Percentiles rank a stretch among this genome's conserved stretches.
phyloP scores from a whole-genome alignment of 2,797 vertebrate species.

The Labeo calbasu region DNA sequence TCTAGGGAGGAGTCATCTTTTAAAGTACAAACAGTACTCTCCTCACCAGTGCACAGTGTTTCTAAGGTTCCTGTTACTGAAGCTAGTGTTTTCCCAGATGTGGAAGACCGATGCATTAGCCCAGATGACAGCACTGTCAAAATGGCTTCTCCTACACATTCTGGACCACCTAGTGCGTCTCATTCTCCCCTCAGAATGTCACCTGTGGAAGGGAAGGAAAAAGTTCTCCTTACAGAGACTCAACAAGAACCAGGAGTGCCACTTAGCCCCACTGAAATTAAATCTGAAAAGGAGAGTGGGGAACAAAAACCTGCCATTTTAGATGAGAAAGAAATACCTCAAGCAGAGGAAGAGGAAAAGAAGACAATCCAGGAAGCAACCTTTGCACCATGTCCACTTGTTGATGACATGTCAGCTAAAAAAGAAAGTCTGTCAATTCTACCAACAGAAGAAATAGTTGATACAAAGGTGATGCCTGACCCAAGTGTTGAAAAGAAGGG shows the following conservation, averaged over 20 bases:
- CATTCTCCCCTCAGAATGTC: slow-evolving; percentile 93
- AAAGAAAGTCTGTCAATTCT: slow-evolving; percentile 52
- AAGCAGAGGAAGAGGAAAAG: slow-evolving; percentile 64
- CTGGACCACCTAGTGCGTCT: slow-evolving; percentile 88
- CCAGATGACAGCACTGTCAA: slow-evolving; percentile 96
- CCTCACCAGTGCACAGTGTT: slow-evolving; percentile 49
- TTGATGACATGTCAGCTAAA: slow-evolving; percentile 52
- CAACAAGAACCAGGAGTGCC: slow-evolving; percentile 61
- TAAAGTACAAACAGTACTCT: slow-evolving; percentile 65
- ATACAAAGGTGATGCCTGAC: slow-evolving; percentile 33
- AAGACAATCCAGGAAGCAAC: slow-evolving; percentile 58
- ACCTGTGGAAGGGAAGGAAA: slow-evolving; percentile 86
- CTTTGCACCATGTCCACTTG: slow-evolving; percentile 32
- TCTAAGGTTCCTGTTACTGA: slow-evolving; percentile 74
- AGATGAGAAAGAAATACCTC: slow-evolving; percentile 59
- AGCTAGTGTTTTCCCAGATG: slow-evolving; percentile 79
- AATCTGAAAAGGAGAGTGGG: slow-evolving; percentile 59
- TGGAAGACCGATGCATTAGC: slow-evolving; percentile 91
- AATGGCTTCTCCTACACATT: slow-evolving; percentile 93
- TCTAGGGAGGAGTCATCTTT: slow-evolving; percentile 62
- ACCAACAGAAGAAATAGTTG: slow-evolving; percentile 45
- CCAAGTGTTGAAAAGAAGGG: slow-evolving; percentile 62
- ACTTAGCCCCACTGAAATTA: slow-evolving; percentile 48
- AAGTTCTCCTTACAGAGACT: slow-evolving; percentile 68
- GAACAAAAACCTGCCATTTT: slow-evolving; percentile 57